Conservation (phyloP, 2,797 vertebrate genomes). For the Pangasius krempfi region DNA sequence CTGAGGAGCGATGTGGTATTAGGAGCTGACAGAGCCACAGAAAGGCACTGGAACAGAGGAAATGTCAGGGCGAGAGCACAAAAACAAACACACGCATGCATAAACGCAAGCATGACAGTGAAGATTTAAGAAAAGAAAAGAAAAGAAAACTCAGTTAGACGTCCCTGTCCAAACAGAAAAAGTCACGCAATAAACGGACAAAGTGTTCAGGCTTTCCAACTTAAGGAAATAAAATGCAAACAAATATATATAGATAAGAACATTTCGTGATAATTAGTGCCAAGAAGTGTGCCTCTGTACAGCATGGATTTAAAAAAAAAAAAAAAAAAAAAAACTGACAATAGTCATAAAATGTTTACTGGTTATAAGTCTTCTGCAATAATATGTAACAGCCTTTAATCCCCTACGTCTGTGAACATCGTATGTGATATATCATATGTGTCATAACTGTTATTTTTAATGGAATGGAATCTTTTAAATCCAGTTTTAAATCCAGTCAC, state of each 20-base stretch:
- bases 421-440: neutral
- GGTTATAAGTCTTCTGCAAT: neutral
- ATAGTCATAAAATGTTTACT: neutral
- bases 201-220: neutral
- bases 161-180: constrained; percentile 22
- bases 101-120: constrained; percentile 29
- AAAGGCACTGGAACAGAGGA: constrained; percentile 46
- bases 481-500: neutral
- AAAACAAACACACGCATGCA: constrained; percentile 18
- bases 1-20: constrained; percentile 55
- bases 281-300: neutral
- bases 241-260: neutral
- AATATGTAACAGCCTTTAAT: neutral
- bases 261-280: neutral
- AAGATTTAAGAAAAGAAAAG: neutral
- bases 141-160: constrained; percentile 12
- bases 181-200: constrained; percentile 24
- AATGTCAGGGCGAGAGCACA: constrained; percentile 50
- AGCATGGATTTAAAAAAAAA: neutral
- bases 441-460: neutral
- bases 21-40: constrained; percentile 51
- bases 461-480: neutral
- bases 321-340: neutral
- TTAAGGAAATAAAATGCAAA: neutral
- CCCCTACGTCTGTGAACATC: neutral